These are phyloP conservation scores for Hydropsyche tenuis DNA, from an alignment of 1,140 invertebrate species.

Conservation along the genomic window DNA sequence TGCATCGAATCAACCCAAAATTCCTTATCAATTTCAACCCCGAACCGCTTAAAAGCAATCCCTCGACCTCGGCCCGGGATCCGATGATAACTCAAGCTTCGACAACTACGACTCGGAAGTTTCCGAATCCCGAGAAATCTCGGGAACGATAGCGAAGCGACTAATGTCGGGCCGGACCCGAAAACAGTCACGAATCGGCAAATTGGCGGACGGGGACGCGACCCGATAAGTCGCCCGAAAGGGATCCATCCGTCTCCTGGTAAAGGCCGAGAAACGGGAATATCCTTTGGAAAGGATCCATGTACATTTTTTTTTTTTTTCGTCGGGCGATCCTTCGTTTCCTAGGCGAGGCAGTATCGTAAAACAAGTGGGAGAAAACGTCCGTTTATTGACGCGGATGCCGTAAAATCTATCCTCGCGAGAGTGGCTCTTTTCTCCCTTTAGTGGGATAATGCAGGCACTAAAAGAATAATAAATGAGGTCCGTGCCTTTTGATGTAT, in stretches of 20 bases:
- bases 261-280: constrained; percentile 3
- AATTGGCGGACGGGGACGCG: constrained; percentile 3
- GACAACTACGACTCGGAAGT: neutral
- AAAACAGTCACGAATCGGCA: constrained; percentile 20
- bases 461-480: constrained; percentile 18
- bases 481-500: neutral
- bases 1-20: no score
- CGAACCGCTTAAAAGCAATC: neutral
- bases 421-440: constrained; percentile 1
- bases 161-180: neutral
- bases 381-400: constrained; percentile 26
- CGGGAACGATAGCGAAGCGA: neutral
- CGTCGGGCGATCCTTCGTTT: neutral
- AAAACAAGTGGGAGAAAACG: constrained; percentile 19
- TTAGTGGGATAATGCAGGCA: constrained; percentile 8
- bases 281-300: neutral
- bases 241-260: no score
- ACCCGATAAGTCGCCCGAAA: neutral
- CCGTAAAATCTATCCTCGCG: constrained; percentile 26
- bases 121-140: constrained; percentile 14
- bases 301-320: neutral
- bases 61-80: neutral
- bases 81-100: neutral
- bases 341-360: neutral
- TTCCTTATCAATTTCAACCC: no score